A percentile compares a stretch with the other conserved stretches of the same genome.
Conservation (phyloP, 2,888 invertebrate genomes). For the Ennomos quercinarius region DNA sequence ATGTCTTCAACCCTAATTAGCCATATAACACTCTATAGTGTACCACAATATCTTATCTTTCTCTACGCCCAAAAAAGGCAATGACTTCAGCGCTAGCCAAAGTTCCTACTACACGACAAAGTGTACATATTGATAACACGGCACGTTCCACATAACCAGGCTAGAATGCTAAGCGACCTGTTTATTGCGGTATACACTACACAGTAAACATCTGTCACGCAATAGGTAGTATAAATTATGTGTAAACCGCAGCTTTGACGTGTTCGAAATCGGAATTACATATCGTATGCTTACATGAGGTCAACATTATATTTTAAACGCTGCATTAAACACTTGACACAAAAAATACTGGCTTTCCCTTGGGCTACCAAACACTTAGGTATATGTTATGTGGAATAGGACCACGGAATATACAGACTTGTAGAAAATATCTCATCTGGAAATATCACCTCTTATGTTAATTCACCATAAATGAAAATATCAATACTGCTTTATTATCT, state of each 20-base stretch:
- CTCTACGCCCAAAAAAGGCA: slow-evolving; percentile 6
- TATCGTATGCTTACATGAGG: slow-evolving; percentile 41
- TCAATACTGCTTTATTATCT: no score
- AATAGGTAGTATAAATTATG: slow-evolving; percentile 10
- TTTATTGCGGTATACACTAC: slow-evolving; percentile 43
- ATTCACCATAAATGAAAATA: not conserved
- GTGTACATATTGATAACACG: slow-evolving; percentile 54
- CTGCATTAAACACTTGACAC: no score
- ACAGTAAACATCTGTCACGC: slow-evolving; percentile 49
- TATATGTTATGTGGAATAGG: not conserved
- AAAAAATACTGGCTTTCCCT: no score
- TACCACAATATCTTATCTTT: no score
- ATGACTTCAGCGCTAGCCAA: slow-evolving; percentile 15
- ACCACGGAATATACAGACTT: no score
- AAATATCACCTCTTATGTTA: not conserved
- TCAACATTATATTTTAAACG: slow-evolving; percentile 33
- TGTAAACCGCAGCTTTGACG: slow-evolving; percentile 45
- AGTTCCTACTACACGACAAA: slow-evolving; percentile 33
- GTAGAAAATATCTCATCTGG: no score
- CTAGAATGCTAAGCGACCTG: slow-evolving; percentile 39
- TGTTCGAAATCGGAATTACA: slow-evolving; percentile 48
- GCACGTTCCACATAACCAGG: slow-evolving; percentile 40
- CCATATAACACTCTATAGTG: no score
- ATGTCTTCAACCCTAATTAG: no score
- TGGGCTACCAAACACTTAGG: no score